Conservation (phyloP, 2,113 vertebrate genomes). For the human (Homo sapiens) region DNA sequence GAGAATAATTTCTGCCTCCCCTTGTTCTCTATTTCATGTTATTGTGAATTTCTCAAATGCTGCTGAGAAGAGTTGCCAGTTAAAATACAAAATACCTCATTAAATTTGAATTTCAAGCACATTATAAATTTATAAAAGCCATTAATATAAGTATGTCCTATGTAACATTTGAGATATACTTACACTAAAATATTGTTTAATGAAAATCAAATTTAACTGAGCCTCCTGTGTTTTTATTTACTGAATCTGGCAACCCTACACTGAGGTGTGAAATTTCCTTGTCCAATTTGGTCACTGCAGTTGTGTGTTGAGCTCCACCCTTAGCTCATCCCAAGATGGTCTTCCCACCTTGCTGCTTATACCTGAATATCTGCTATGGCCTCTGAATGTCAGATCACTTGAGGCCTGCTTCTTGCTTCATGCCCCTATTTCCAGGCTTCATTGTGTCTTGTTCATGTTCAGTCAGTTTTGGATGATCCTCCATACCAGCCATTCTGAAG, state of each 20-base stretch:
- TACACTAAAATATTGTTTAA: neutral
- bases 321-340: neutral
- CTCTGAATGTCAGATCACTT: fast-evolving
- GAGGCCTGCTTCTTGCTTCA: neutral
- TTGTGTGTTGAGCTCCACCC: neutral
- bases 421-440: neutral
- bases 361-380: neutral
- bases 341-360: neutral
- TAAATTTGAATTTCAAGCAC: neutral
- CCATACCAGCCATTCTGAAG: neutral
- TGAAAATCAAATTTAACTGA: neutral
- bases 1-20: neutral
- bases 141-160: neutral
- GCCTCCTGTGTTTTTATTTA: neutral
- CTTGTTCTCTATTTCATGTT: neutral
- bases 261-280: neutral
- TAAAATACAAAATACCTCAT: neutral
- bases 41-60: neutral
- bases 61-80: neutral
- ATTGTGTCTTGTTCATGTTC: neutral
- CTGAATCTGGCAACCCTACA: neutral
- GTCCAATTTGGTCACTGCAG: too few species aligned
- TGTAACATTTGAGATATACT: neutral
- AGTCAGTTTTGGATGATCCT: neutral
- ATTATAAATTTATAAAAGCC: neutral